A percentile compares a stretch with the other conserved stretches of the same genome.
These are phyloP conservation scores for Leptonema lineaticorne DNA, from an alignment of 1,140 invertebrate genomes.

Conservation along the genomic window DNA sequence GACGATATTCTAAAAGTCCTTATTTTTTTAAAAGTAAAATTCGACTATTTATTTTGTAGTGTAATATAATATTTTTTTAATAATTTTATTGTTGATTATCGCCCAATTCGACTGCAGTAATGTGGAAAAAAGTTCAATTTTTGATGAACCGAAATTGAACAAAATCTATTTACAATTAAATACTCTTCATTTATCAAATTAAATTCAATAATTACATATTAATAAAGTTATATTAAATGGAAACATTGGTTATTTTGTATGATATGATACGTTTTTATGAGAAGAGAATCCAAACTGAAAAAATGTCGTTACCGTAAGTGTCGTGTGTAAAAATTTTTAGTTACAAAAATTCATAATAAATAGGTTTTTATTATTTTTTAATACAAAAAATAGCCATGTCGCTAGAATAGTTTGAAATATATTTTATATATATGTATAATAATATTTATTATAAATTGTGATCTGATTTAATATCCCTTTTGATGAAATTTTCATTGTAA, in stretches of 20 bases:
- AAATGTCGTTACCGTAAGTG: slow-evolving; percentile 26
- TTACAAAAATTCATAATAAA: slow-evolving; percentile 25
- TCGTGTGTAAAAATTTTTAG: slow-evolving; percentile 20
- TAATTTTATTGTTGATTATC: background rate
- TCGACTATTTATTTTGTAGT: slow-evolving; percentile 9
- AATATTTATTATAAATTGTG: slow-evolving; percentile 13
- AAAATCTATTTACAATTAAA: no score
- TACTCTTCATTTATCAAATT: no score
- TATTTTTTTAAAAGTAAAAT: background rate
- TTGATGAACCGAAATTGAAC: no score
- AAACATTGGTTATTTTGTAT: background rate
- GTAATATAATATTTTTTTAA: background rate
- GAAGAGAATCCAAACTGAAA: slow-evolving; percentile 5
- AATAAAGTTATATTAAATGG: no score
- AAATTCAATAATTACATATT: no score
- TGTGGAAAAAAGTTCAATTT: no score
- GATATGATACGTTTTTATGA: slow-evolving; percentile 6
- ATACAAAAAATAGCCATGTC: slow-evolving; percentile 34
- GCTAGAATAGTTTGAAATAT: slow-evolving; percentile 29
- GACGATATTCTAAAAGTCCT: slow-evolving; percentile 7
- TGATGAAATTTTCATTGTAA: background rate
- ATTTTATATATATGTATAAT: background rate
- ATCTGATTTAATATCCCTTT: background rate
- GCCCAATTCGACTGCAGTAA: no score
- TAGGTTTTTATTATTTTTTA: slow-evolving; percentile 23